Evolutionary conservation across 2,888 invertebrate genomes (phyloP).

Genomic region (Nasonovia ribisnigri): DNA sequence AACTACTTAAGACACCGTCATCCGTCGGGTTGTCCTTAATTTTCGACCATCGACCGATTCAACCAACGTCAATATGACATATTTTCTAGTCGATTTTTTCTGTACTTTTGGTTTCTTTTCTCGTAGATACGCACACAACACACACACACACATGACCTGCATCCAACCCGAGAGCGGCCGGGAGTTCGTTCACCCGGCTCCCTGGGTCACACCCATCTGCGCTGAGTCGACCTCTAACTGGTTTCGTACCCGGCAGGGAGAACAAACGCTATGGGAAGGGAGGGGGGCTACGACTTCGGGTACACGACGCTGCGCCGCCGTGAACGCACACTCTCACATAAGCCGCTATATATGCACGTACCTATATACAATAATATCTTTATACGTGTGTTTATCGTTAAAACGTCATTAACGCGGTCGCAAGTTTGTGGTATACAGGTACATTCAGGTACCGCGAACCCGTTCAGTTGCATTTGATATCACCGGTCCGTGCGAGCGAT

Average conservation of each 20-base stretch:
- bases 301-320: constrained; percentile 41
- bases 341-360: neutral
- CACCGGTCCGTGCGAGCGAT: neutral
- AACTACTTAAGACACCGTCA: neutral
- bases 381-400: neutral
- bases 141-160: constrained; percentile 55
- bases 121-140: neutral
- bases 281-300: constrained; percentile 9
- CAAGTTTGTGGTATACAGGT: neutral
- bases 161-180: constrained; percentile 42
- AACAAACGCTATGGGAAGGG: neutral
- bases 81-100: neutral
- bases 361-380: neutral
- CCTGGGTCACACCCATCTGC: constrained; percentile 62
- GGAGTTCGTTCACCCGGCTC: constrained; percentile 53
- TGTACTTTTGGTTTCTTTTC: constrained; percentile 62
- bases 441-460: neutral
- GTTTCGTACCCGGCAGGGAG: constrained; percentile 55
- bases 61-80: neutral
- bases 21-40: neutral
- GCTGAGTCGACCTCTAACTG: constrained; percentile 62
- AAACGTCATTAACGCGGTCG: neutral
- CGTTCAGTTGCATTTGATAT: neutral
- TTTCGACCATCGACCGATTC: neutral
- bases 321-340: neutral